Evolutionary conservation across 2,113 vertebrate species (phyloP).

Genomic region (rat (Rattus norvegicus)): GRCr8 NC_086023.1:113081501-113082000

Average conservation of each 20-base stretch:
- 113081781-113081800: conserved; percentile 90
- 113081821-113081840: neutral
- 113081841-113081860: neutral
- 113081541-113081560: neutral
- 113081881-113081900: neutral
- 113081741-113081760: conserved; percentile 90
- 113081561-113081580: neutral
- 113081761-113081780: conserved; percentile 87
- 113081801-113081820: neutral
- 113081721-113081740: conserved; percentile 84
- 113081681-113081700: neutral
- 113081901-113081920: neutral
- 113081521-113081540: neutral
- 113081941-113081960: neutral
- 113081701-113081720: neutral
- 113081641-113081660: neutral
- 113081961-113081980: neutral
- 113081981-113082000: neutral
- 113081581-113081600: neutral
- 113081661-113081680: neutral
- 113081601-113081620: too few species aligned
- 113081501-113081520: neutral
- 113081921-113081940: neutral
- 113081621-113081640: neutral
- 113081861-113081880: neutral